Base-by-base conservation (phyloP, 2,888 invertebrate genomes). In the Melieria picta region DNA sequence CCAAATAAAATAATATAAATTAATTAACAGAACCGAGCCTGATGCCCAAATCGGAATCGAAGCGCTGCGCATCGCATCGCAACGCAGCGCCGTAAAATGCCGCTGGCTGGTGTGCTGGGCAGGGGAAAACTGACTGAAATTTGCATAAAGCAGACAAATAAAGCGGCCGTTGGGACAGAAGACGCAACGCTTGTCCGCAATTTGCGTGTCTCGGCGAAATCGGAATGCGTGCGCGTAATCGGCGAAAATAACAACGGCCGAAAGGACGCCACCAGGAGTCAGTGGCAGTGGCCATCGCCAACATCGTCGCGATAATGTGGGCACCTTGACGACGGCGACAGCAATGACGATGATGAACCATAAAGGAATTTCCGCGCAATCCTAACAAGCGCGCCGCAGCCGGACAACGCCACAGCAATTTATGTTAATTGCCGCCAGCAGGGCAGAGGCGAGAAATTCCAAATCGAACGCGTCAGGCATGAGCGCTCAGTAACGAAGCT, bases 1-100 rank as follows among this genome's bases (percentile, higher is more conserved):
- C 81, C 80, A 81, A 82, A 84, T 84, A 84, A 84, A 84, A 84
- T 84, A 84, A 84, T 84, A 84, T 84, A 84, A 84, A 83, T 84
- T 84, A 84, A 84, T 84, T 84, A 84, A 83, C 82, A 82, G 82
- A 77, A 81, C 77, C 80, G 81, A 80, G 80, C 79, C 30, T 80
- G 80, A 80, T 79, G 47, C 57, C 47, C 46, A 52, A 52, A 52
- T 7, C 9, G 7, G 9, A 52, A 52, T 5, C 13, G 52, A 52
- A 52, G 30, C 30, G 30, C 30, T 30, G 30, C 30, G 55, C 58
- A 58, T 55, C 56, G 56, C 30, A 63, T 66, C 57, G 72, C 69
- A 69, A 5, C 50, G 16, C 65, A 65, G 5, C 42, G 60, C 67
- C 45, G 61, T 58, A 11, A 58, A 58, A 58, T 58, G 16, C 58